Evolutionary conservation across 2,888 invertebrate species (phyloP), one percentile per base, ranked within the genome.

Genomic region (Stenurella melanura): DNA sequence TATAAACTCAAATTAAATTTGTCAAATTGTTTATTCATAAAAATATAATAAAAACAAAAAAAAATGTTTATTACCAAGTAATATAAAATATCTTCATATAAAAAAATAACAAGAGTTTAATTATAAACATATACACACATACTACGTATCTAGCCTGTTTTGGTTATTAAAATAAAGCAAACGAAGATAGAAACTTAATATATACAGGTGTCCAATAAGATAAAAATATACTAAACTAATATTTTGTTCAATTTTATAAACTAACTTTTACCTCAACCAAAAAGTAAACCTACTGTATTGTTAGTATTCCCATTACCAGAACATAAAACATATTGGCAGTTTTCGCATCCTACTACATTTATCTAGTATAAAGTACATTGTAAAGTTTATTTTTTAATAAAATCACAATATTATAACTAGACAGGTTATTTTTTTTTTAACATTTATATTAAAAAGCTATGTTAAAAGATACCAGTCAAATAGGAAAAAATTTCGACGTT

Each of bases 11-110:
- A 50, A 15, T 50, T 50, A n/a, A 50, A n/a, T n/a, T 50, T 50
- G n/a, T 50, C 50, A 50, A 15, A 50, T 50, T 50, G n/a, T 50
- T 50, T 50, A 50, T 50, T 50, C 50, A n/a, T 72, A 72, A 57
- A 38, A 54, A 26, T 18, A 69, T 30, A 15, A 60, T 60, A 60
- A 60, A 57, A 60, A 11, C 30, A 19, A 60, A 17, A 15, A n/a
- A 26, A 60, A 60, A 19, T 60, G 30, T 26, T 60, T 60, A 60
- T 19, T 60, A 60, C 30, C 12, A 60, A 21, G 30, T 60, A 60
- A 12, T 30, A 26, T 21, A 60, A 60, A 50, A 50, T 50, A 50
- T 50, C n/a, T 50, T n/a, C 7, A 50, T 50, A n/a, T 50, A 50
- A 50, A 50, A 50, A 50, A 42, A 42, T 42, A 42, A 50, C n/a